Evolutionary conservation across 1,140 invertebrate genomes (phyloP).

Genomic region (Pogonomyrmex californicus): DNA sequence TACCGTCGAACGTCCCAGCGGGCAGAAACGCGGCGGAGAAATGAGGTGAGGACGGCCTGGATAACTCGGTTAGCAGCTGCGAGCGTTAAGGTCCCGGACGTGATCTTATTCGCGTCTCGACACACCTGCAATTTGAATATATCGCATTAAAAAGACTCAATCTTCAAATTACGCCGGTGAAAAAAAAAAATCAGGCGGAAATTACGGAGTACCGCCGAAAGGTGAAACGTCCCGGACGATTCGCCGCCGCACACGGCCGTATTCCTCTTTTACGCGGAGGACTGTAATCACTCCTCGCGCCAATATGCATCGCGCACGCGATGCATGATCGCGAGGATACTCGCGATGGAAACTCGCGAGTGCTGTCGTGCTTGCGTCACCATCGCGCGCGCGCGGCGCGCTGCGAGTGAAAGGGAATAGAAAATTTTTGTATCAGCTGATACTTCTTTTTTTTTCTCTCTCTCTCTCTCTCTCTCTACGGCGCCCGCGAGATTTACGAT

Average conservation of each 20-base stretch:
- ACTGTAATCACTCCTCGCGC: slow-evolving; percentile 20
- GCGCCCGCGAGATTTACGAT: slow-evolving; percentile 47
- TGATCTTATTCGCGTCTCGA: slow-evolving; percentile 29
- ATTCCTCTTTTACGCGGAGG: neutral
- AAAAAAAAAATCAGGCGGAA: neutral
- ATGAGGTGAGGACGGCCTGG: slow-evolving; percentile 48
- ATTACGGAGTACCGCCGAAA: neutral
- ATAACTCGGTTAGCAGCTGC: slow-evolving; percentile 47
- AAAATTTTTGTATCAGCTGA: slow-evolving; percentile 61
- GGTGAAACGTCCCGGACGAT: neutral
- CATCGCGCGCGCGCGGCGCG: slow-evolving; percentile 16
- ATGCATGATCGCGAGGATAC: slow-evolving; percentile 61
- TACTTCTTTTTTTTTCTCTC: slow-evolving; percentile 5
- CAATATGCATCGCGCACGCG: slow-evolving; percentile 57
- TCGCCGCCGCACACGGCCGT: neutral
- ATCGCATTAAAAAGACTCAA: neutral
- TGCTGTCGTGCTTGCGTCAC: slow-evolving; percentile 70
- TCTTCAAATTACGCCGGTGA: neutral
- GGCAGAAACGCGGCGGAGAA: slow-evolving; percentile 23
- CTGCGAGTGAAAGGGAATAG: slow-evolving; percentile 74
- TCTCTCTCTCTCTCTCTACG: no score
- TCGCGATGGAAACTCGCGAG: slow-evolving; percentile 60
- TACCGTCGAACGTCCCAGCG: neutral
- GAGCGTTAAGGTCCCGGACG: slow-evolving; percentile 23
- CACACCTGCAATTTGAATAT: slow-evolving; percentile 8